Percentiles rank a stretch among this genome's conserved stretches.
phyloP scores from a whole-genome alignment of 2,888 invertebrate species.

The Campoplex capitator region DNA sequence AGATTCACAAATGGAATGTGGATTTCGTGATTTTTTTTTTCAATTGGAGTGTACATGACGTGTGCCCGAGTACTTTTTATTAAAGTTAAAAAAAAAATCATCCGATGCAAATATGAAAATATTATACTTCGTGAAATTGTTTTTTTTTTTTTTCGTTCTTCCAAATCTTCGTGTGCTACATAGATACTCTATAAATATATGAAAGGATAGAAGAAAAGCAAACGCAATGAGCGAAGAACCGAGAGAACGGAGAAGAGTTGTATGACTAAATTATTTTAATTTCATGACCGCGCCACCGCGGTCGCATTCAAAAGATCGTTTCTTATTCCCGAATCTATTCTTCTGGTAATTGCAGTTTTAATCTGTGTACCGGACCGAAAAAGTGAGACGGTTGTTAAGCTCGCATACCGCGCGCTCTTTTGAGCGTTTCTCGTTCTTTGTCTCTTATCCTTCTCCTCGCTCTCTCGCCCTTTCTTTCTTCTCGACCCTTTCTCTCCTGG shows the following conservation, averaged over 20 bases:
- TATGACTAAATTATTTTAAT: slow-evolving; percentile 78
- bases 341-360: slow-evolving; percentile 81
- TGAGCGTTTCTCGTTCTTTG: slow-evolving; percentile 28
- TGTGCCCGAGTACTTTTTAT: not conserved
- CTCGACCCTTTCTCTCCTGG: not conserved
- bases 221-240: slow-evolving; percentile 42
- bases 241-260: slow-evolving; percentile 57
- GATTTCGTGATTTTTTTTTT: not conserved
- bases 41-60: not conserved
- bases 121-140: not conserved
- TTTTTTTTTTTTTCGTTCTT: not conserved
- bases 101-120: not conserved
- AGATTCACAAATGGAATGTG: not conserved
- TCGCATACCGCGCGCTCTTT: slow-evolving; percentile 42
- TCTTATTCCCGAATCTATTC: slow-evolving; percentile 75
- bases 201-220: slow-evolving; percentile 11
- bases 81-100: not conserved
- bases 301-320: slow-evolving; percentile 73
- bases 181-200: not conserved
- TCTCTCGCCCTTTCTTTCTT: not conserved
- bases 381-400: slow-evolving; percentile 65
- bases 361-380: slow-evolving; percentile 76
- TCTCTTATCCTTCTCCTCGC: not conserved
- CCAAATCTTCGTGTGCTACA: not conserved
- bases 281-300: slow-evolving; percentile 72